A percentile compares a stretch with the other conserved stretches of the same genome.
Evolutionary conservation across 2,113 vertebrate genomes (phyloP).

Genomic region (Eurystomus gularis): DNA sequence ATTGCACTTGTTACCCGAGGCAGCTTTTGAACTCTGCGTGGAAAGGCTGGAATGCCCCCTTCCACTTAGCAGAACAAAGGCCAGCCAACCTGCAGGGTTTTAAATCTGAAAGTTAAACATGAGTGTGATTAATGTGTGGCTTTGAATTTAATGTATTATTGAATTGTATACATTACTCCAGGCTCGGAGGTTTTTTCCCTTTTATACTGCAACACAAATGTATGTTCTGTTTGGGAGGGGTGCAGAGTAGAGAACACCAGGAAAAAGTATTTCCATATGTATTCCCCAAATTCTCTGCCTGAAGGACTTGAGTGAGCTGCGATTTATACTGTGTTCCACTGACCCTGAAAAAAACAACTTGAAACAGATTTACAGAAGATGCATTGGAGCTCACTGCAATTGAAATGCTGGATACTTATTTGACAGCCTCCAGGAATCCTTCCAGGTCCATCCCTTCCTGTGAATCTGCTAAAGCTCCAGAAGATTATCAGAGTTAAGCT

Average conservation of each 20-base stretch:
- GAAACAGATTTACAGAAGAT: constrained; percentile 55
- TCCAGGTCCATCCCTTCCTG: constrained; percentile 34
- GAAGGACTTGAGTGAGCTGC: constrained; percentile 18
- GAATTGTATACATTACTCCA: constrained; percentile 61
- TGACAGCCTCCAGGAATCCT: constrained; percentile 48
- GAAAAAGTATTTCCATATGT: constrained; percentile 69
- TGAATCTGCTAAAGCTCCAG: constrained; percentile 51
- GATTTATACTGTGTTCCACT: constrained; percentile 60
- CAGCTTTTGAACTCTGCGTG: constrained; percentile 42
- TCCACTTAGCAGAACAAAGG: constrained; percentile 61
- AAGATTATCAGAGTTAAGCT: constrained; percentile 43
- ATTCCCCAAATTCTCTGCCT: constrained; percentile 47
- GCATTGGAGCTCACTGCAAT: constrained; percentile 28
- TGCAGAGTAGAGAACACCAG: constrained; percentile 40
- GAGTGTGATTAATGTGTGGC: constrained; percentile 65
- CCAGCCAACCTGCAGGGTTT: constrained; percentile 52
- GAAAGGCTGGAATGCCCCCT: constrained; percentile 56
- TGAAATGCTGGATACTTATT: constrained; percentile 20
- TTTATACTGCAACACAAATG: constrained; percentile 52
- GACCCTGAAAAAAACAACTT: constrained; percentile 39
- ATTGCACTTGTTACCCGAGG: constrained; percentile 64
- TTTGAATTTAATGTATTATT: constrained; percentile 63
- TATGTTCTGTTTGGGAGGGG: constrained; percentile 46
- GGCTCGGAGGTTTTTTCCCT: constrained; percentile 38
- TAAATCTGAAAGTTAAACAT: constrained; percentile 53